A percentile compares a stretch with the other conserved stretches of the same genome.
Evolutionary conservation across 30 jellyfish, hydroid and myxozoan species (phyloP).

Genomic region (Turritopsis dohrnii): DNA sequence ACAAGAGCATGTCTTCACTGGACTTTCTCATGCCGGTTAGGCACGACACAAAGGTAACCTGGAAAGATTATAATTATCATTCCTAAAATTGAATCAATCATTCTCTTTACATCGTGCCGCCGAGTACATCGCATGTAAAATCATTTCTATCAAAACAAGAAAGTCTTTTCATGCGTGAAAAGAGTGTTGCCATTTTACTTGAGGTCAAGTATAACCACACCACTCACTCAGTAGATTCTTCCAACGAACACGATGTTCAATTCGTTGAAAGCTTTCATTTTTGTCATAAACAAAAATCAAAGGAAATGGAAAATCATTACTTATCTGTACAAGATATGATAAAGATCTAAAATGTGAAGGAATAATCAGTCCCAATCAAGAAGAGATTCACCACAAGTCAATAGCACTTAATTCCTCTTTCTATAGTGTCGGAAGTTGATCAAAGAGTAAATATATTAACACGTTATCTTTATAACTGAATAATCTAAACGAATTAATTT

Average conservation of each 20-base stretch:
- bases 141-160: neutral
- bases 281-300: neutral
- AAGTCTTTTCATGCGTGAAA: neutral
- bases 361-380: neutral
- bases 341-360: neutral
- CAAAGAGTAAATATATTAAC: neutral
- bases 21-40: too few species aligned
- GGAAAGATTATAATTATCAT: neutral
- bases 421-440: neutral
- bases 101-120: neutral
- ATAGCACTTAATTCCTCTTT: neutral
- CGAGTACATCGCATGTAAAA: neutral
- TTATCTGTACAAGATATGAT: neutral
- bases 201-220: neutral
- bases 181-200: neutral
- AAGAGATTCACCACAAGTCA: neutral
- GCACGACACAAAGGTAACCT: neutral
- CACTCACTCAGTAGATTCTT: neutral
- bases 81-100: neutral
- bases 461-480: neutral
- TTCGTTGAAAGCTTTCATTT: neutral
- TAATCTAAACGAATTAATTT: neutral
- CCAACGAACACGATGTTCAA: too few species aligned
- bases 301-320: neutral
- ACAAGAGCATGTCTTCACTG: too few species aligned